A percentile compares a stretch with the other conserved stretches of the same genome.
Conservation (phyloP, 64 coral and sea anemone genomes). For the Stichodactyla helianthus region DNA sequence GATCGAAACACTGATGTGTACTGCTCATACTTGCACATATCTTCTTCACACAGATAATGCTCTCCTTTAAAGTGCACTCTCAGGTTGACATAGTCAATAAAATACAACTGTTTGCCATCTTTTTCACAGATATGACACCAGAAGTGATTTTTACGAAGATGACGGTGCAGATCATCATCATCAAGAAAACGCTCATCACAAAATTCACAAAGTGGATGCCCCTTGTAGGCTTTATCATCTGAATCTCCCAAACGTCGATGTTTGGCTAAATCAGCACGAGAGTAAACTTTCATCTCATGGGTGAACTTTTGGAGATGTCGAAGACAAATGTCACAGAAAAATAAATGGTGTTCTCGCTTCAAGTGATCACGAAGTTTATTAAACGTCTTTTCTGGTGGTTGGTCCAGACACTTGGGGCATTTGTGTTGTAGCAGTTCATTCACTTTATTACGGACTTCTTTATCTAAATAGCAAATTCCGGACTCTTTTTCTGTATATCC, state of each 20-base stretch:
- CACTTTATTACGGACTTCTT: conserved; percentile 59
- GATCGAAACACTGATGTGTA: conserved; percentile 84
- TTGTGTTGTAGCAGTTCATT: conserved; percentile 71
- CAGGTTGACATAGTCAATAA: conserved; percentile 60
- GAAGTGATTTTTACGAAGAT: conserved; percentile 85
- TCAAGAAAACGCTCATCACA: conserved; percentile 83
- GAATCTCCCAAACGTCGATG: conserved; percentile 78
- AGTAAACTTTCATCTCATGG: conserved; percentile 66
- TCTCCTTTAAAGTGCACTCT: conserved; percentile 62
- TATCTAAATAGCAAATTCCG: conserved; percentile 48
- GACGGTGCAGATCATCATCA: conserved; percentile 81
- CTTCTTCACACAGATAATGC: conserved; percentile 94
- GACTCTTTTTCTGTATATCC: conserved; percentile 25
- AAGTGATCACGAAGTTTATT: conserved; percentile 60
- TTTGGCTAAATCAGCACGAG: conserved; percentile 59
- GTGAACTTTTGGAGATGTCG: conserved; percentile 72
- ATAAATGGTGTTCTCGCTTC: conserved; percentile 52
- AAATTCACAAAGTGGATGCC: conserved; percentile 87
- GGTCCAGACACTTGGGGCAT: conserved; percentile 55
- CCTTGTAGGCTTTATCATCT: conserved; percentile 83
- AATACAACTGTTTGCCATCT: conserved; percentile 86
- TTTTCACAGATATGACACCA: conserved; percentile 98
- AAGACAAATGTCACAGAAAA: conserved; percentile 81
- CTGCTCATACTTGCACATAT: conserved; percentile 70
- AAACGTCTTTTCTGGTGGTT: conserved; percentile 31